Conservation (phyloP, 2,113 vertebrate genomes). For the Aspidoscelis tigris region DNA sequence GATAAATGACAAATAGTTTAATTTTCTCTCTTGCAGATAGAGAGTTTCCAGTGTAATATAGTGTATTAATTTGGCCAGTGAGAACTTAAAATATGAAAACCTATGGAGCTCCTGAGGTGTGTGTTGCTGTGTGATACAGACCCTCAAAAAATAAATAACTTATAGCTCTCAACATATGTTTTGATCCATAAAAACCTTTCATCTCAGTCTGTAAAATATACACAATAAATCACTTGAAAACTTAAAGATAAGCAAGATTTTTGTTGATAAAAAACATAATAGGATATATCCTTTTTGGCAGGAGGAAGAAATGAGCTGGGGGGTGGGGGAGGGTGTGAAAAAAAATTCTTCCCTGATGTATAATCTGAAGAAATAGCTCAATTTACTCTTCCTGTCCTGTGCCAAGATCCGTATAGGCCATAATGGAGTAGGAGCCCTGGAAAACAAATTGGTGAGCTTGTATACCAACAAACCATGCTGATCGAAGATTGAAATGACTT, state of each 20-base stretch:
- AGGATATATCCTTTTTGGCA: slow-evolving; percentile 60
- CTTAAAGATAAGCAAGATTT: slow-evolving; percentile 64
- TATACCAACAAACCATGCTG: slow-evolving; percentile 53
- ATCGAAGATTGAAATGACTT: slow-evolving; percentile 64
- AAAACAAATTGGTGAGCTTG: slow-evolving; percentile 49
- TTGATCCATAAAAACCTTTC: slow-evolving; percentile 58
- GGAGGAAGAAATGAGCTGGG: slow-evolving; percentile 58
- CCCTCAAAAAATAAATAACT: slow-evolving; percentile 51
- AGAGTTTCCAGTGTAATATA: slow-evolving; percentile 21
- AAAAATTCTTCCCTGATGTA: slow-evolving; percentile 41
- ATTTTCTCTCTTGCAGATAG: slow-evolving; percentile 43
- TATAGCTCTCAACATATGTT: slow-evolving; percentile 40
- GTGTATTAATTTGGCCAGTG: slow-evolving; percentile 49
- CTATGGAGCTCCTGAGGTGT: neutral
- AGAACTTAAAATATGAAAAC: slow-evolving; percentile 40
- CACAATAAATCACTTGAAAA: slow-evolving; percentile 53
- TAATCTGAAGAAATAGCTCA: slow-evolving; percentile 46
- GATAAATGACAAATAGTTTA: slow-evolving; percentile 42
- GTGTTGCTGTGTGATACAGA: neutral
- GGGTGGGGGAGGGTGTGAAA: neutral
- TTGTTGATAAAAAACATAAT: slow-evolving; percentile 59
- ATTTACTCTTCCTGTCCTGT: slow-evolving; percentile 19
- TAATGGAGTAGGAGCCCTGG: slow-evolving; percentile 41
- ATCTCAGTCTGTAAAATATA: slow-evolving; percentile 41
- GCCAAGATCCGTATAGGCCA: slow-evolving; percentile 45